Percentiles rank a stretch among this genome's conserved stretches.
phyloP scores from a whole-genome alignment of 2,113 vertebrate genomes.

The Phrynosoma blainvillii region DNA sequence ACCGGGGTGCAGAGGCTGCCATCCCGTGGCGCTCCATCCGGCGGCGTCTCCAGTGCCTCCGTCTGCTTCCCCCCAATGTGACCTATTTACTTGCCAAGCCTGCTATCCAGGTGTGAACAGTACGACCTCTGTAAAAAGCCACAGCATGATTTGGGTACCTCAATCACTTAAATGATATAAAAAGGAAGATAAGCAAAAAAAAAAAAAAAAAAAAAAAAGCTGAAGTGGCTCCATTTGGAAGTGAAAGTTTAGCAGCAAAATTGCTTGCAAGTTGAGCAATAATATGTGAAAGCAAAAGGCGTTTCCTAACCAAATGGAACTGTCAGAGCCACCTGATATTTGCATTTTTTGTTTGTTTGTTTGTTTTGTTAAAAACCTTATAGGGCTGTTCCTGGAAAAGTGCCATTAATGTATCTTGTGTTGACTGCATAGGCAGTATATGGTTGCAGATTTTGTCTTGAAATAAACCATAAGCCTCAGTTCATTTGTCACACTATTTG shows the following conservation, averaged over 20 bases:
- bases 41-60: no score
- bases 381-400: neutral
- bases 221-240: neutral
- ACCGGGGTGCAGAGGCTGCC: no score
- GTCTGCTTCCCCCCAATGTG: no score
- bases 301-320: constrained; percentile 26
- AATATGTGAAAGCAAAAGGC: constrained; percentile 30
- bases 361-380: neutral
- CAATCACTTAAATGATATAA: neutral
- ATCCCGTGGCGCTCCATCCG: no score
- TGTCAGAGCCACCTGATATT: constrained; percentile 6
- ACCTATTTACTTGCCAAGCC: no score
- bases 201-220: neutral
- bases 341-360: constrained; percentile 9
- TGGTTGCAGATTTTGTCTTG: neutral
- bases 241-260: constrained; percentile 10
- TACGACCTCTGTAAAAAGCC: no score
- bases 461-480: neutral
- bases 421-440: neutral
- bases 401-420: neutral
- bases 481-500: constrained; percentile 2
- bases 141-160: neutral
- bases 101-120: no score
- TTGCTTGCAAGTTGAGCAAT: constrained; percentile 11
- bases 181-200: neutral